Base-by-base conservation (phyloP, 2,888 invertebrate species). In the Auanema freiburgensis region DNA sequence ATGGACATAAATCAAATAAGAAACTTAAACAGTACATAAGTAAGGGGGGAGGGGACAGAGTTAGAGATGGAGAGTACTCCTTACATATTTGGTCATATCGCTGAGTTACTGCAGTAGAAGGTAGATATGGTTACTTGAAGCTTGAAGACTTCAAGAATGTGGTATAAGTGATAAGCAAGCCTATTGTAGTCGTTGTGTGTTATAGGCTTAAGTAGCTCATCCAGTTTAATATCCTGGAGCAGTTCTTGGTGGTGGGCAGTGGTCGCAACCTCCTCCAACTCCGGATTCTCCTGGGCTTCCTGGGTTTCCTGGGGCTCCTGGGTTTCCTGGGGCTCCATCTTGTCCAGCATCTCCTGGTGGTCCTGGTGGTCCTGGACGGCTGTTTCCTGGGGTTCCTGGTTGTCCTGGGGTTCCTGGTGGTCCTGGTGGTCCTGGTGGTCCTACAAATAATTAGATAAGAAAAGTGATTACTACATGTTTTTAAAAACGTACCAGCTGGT, bases 221-320 rank as follows among this genome's bases (percentile, higher is more conserved):
- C 33, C 33, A 33, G 33, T 8, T 63, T 69, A 71, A 58, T 71
- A 71, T 58, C 71, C 71, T 59, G 71, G 71, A 21, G 71, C 71
- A 40, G 71, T 71, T 65, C 71, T 66, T 57, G 73, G 73, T 57
- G 66, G 60, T 56, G 73, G 73, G 63, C 73, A 73, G 66, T 73
- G 74, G 59, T 74, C 74, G 74, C 74, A 74, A 25, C 66, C 65
- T 69, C 73, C 72, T 60, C 46, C 14, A 46, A 64, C 60, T 67
- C 74, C 74, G 63, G 68, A 73, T 57, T 67, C 59, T 71, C 76
- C 76, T 24, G 69, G 25, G n/a, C 59, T 65, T 67, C 76, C 76
- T 24, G 68, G 65, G 53, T 74, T 33, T 33, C 33, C 33, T 33
- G 33, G 33, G 46, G 33, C 33, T 33, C 33, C 33, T 33, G 33